Evolutionary conservation across 2,888 invertebrate species (phyloP).

Genomic region (Drosophila buzzatii): DNA sequence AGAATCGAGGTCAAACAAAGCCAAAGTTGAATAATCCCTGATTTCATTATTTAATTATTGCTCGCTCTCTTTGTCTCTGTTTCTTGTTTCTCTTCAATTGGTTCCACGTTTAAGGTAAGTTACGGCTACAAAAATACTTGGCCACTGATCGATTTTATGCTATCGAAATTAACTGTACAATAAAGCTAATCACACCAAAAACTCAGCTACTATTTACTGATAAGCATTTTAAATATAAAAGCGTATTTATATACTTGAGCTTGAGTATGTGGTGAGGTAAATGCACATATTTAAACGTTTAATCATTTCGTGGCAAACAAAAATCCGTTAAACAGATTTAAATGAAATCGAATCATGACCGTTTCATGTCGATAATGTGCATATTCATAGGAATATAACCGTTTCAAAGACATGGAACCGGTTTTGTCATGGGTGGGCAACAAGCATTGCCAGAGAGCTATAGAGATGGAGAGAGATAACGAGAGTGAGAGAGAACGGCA

Average conservation of each 20-base stretch:
- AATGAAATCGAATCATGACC: conserved; percentile 27
- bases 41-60: background rate
- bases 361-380: conserved; percentile 20
- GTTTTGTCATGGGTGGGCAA: conserved; percentile 45
- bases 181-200: conserved; percentile 18
- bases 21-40: background rate
- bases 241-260: background rate
- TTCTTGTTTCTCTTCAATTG: background rate
- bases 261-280: conserved; percentile 17
- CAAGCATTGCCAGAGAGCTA: conserved; percentile 29
- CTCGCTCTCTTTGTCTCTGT: background rate
- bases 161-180: conserved; percentile 4
- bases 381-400: conserved; percentile 38
- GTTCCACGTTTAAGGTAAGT: background rate
- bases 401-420: conserved; percentile 54
- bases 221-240: conserved; percentile 28
- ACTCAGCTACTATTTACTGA: conserved; percentile 14
- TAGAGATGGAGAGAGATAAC: conserved; percentile 26
- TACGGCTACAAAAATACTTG: background rate
- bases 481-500: conserved; percentile 9
- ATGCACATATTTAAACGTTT: conserved; percentile 15
- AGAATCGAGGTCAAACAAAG: background rate
- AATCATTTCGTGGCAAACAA: background rate
- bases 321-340: conserved; percentile 19
- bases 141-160: background rate